Base-by-base conservation (phyloP, 2,888 invertebrate species). In the Leucania comma region DNA sequence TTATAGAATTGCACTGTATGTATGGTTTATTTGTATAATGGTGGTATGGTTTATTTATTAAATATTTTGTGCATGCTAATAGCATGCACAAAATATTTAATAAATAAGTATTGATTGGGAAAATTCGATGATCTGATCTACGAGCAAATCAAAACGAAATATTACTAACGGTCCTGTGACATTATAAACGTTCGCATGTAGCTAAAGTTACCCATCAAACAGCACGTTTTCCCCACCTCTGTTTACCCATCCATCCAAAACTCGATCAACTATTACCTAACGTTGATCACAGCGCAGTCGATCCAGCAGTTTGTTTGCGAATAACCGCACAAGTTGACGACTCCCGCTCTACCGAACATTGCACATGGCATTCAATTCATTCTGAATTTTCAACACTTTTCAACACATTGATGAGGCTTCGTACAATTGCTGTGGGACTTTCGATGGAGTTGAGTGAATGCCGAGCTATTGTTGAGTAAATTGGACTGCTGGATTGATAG, bases 311-410 rank as follows among this genome's bases (percentile, higher is more conserved):
- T 78, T 62, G 78, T 82, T 82, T 62, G 64, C 20, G 64, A 65
- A 72, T 50, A 72, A 72, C 64, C 79, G 66, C 82, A 82, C 72
- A 51, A 67, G 54, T 78, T 72, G 72, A 72, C 67, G 67, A 64
- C 35, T 22, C 60, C 42, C 46, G 22, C 51, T 38, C 24, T 26
- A 57, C 26, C 57, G 69, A 63, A 50, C 62, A 29, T 46, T 57
- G 66, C 63, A 81, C 59, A 58, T 60, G 53, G 61, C 81, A 66
- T 60, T 63, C 78, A 78, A 72, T 78, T 78, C 66, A 42, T 29
- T 57, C 72, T 42, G 67, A 58, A 78, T 67, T 78, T 78, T 67
- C 78, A 82, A 64, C 82, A 81, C 60, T 81, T 77, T 46, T 46
- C 46, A 48, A 48, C 46, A 48, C 46, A 81, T 78, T 65, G 42